A percentile compares a stretch with the other conserved stretches of the same genome.
Evolutionary conservation across 2,113 vertebrate species (phyloP).

Genomic region (Syngnathus floridae): DNA sequence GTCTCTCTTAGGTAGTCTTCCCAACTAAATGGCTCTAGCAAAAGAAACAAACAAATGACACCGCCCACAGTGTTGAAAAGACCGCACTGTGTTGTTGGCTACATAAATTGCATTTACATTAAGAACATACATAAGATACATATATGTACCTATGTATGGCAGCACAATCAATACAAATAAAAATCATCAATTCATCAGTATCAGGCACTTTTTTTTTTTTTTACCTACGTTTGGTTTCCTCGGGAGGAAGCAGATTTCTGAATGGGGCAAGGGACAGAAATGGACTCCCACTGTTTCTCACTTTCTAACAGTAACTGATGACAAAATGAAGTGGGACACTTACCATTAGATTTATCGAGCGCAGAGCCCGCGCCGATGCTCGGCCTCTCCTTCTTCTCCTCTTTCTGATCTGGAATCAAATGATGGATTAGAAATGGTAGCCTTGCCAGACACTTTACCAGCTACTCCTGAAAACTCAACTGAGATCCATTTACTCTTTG

Average conservation of each 20-base stretch:
- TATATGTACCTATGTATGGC: no score
- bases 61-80: neutral
- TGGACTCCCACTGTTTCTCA: neutral
- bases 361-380: slow-evolving; percentile 56
- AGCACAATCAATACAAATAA: no score
- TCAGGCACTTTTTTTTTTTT: neutral
- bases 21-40: slow-evolving; percentile 84
- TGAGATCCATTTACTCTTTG: neutral
- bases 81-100: neutral
- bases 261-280: neutral
- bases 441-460: neutral
- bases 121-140: no score
- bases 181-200: no score
- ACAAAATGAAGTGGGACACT: neutral
- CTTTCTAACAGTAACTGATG: neutral
- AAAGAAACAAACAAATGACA: slow-evolving; percentile 2
- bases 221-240: neutral
- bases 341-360: slow-evolving; percentile 64
- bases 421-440: slow-evolving; percentile 14
- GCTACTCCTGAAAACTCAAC: neutral
- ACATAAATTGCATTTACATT: neutral
- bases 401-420: slow-evolving; percentile 65
- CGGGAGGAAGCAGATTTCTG: neutral
- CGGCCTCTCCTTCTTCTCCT: slow-evolving; percentile 63
- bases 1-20: slow-evolving; percentile 89